Conservation (phyloP, 2,113 vertebrate species). For the Cervus canadensis region DNA sequence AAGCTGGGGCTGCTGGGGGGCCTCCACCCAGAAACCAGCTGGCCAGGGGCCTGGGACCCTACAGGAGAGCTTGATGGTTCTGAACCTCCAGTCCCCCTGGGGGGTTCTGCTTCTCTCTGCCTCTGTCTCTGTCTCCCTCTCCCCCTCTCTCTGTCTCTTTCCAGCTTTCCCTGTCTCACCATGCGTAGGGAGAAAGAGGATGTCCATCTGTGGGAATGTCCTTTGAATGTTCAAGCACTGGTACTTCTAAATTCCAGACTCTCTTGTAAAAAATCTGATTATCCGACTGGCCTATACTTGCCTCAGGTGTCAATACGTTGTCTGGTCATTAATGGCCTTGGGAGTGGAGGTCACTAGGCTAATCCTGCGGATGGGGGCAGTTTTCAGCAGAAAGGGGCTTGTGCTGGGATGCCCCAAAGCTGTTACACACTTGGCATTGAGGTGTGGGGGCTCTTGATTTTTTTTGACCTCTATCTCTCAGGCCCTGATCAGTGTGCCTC, state of each 20-base stretch:
- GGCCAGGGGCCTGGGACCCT: neutral
- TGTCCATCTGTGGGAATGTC: neutral
- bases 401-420: neutral
- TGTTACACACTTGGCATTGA: neutral
- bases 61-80: too few species aligned
- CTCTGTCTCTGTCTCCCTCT: neutral
- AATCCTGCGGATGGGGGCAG: neutral
- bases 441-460: too few species aligned
- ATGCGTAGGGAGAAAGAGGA: neutral
- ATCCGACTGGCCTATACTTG: neutral
- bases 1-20: neutral
- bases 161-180: neutral
- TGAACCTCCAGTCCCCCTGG: neutral
- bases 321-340: neutral
- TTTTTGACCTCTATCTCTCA: neutral
- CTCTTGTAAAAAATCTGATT: neutral
- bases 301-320: neutral
- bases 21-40: neutral
- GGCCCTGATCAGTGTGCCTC: neutral
- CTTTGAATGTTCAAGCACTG: neutral
- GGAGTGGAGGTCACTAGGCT: neutral
- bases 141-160: too few species aligned
- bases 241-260: neutral
- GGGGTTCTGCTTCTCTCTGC: neutral
- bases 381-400: neutral